Conservation (phyloP, 2,888 invertebrate genomes). For the Electrophaes corylata region DNA sequence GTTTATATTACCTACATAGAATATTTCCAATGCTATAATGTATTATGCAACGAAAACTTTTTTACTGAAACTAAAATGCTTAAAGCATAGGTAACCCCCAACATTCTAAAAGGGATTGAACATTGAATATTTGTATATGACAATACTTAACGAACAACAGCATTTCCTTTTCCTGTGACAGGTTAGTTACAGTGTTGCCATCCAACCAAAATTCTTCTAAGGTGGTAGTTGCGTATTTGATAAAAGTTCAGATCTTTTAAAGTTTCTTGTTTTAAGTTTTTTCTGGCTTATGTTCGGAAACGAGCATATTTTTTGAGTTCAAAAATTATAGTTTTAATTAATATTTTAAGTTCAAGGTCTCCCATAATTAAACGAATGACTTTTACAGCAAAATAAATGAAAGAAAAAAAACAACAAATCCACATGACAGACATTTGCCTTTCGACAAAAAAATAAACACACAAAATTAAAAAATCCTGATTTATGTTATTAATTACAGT, state of each 20-base stretch:
- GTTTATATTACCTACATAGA: too few relatives aligned
- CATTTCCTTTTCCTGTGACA: conserved; percentile 5
- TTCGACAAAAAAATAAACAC: conserved; percentile 75
- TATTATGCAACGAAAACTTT: too few relatives aligned
- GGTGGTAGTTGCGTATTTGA: background rate
- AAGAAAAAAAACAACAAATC: conserved; percentile 62
- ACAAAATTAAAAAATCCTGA: conserved; percentile 74
- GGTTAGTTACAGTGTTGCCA: background rate
- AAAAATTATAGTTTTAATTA: background rate
- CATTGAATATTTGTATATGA: background rate
- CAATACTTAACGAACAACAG: background rate
- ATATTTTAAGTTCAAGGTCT: background rate
- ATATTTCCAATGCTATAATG: too few relatives aligned
- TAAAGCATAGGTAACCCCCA: too few relatives aligned
- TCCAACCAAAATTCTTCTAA: background rate
- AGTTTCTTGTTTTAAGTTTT: too few relatives aligned
- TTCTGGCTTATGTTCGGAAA: too few relatives aligned
- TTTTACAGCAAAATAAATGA: background rate
- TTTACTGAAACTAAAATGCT: too few relatives aligned
- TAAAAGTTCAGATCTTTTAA: background rate
- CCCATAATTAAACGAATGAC: background rate
- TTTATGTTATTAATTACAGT: conserved; percentile 40
- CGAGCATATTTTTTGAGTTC: too few relatives aligned
- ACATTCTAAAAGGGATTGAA: background rate
- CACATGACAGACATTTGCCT: conserved; percentile 64